Base-by-base conservation (phyloP, 2,797 vertebrate genomes). In the Pseudopleuronectes americanus region DNA sequence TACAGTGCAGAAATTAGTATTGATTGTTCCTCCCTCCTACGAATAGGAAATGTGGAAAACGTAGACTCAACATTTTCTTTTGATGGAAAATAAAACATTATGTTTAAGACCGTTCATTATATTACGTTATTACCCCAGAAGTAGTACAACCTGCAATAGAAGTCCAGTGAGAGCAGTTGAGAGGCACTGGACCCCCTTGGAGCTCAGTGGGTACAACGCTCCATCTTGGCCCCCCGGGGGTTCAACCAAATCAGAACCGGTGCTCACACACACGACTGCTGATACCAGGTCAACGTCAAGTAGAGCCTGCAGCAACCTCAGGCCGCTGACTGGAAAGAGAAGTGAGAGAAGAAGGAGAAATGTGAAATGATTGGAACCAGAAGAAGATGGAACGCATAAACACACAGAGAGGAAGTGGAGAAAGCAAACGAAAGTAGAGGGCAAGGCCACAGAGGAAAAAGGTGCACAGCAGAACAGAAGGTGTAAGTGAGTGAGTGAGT, bases 211-310 rank as follows among this genome's bases (percentile, higher is more conserved):
- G 79, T 95, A 90, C 33, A 97, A 86, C 45, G 88, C 79, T 23
- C 91, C 80, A 14, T 97, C 95, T 57, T 92, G 88, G 4, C 83
- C 70, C 36, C 81, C 77, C 17, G 88, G 79, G 36, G 87, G 68
- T 13, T 90, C 88, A 0, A 64, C 74, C 17, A 70, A 19, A 19
- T 66, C 80, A 19, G 91, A 77, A 31, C 83, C 80, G 24, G 84
- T 89, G 56, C 53, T 85, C 64, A 94, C n/a, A 70, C 74, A 68
- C 76, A 99, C 91, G 73, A 97, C 79, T 12, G 94, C 77, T 2
- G 96, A 96, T 23, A 81, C 92, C 65, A 97, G 93, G 82, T 95
- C 95, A 76, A 94, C 94, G 57, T 83, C 94, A 48, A 99, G 90
- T 2, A 95, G 51, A 53, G 83, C 90, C 92, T 95, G 94, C 84